Base-by-base conservation (phyloP, 2,888 invertebrate genomes). In the Protula sp. region DNA sequence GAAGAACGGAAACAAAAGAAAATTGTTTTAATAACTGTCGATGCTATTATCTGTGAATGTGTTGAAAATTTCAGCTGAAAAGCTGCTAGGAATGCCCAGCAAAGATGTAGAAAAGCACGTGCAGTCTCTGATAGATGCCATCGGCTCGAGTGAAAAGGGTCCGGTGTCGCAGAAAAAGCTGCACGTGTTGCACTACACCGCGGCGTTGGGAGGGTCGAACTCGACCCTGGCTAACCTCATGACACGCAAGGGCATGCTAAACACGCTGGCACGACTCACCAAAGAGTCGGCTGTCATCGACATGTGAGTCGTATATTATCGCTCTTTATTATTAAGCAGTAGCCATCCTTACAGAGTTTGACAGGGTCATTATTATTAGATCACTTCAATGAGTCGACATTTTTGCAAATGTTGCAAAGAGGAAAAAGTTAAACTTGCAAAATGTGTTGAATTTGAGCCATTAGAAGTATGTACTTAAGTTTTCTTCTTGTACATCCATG, bases 101-200 rank as follows among this genome's bases (percentile, higher is more conserved):
- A 74, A 73, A 57, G 77, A 76, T 31, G 66, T 71, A 52, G 65
- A 67, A 24, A 72, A 74, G 57, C 78, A 79, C 64, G 58, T 77
- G 50, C 70, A 66, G 50, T 59, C 67, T 5, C 64, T 79, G 14
- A 45, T 71, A 3, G 77, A 79, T 52, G 66, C 63, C 31, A 57
- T 77, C 19, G 65, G 61, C 5, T 61, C 59, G 2, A 59, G 63
- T 24, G 80, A 80, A 66, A 78, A 76, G 57, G 80, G 80, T 0
- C 79, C 80, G 0, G 75, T 78, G 0, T 74, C 79, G 14, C 79
- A 79, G 72, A 74, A 74, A 55, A 67, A 77, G 0, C 69, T 77
- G 14, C 76, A 81, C 65, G 67, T 80, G 3, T 66, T 79, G 3
- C 73, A 77, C 61, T 81, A 80, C 59, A 59, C 74, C 24, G 73